phyloP scores from a whole-genome alignment of 2,797 vertebrate genomes.

The Lates japonicus region DNA sequence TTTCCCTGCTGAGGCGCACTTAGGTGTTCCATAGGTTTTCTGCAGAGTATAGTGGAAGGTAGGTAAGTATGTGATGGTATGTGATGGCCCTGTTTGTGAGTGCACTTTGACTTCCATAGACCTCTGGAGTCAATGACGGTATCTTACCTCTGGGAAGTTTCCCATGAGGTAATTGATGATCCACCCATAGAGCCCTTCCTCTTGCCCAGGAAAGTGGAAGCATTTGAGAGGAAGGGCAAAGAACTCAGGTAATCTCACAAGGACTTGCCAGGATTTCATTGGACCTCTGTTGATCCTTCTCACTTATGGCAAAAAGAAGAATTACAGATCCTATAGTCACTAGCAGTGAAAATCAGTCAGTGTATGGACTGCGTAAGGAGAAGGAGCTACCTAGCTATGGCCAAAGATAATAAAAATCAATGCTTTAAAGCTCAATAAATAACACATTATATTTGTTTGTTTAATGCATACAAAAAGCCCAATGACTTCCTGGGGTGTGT shows the following conservation, averaged over 20 bases:
- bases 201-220: slow-evolving; percentile 92
- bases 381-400: neutral
- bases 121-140: neutral
- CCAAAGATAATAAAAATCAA: neutral
- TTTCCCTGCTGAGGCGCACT: slow-evolving; percentile 84
- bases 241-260: slow-evolving; percentile 90
- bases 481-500: neutral
- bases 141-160: slow-evolving; percentile 92
- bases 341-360: neutral
- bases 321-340: neutral
- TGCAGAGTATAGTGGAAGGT: slow-evolving; percentile 63
- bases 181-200: slow-evolving; percentile 98
- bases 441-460: neutral
- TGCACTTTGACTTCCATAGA: neutral
- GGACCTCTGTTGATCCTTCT: slow-evolving; percentile 87
- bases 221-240: slow-evolving; percentile 93
- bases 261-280: slow-evolving; percentile 85
- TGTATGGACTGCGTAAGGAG: neutral
- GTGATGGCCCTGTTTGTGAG: neutral
- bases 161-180: slow-evolving; percentile 98
- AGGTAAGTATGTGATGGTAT: neutral
- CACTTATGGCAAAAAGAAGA: slow-evolving; percentile 75
- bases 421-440: neutral
- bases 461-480: neutral
- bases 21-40: slow-evolving; percentile 91